Evolutionary conservation across 2,888 invertebrate genomes (phyloP).

Genomic region (Galerucella pusilla): DNA sequence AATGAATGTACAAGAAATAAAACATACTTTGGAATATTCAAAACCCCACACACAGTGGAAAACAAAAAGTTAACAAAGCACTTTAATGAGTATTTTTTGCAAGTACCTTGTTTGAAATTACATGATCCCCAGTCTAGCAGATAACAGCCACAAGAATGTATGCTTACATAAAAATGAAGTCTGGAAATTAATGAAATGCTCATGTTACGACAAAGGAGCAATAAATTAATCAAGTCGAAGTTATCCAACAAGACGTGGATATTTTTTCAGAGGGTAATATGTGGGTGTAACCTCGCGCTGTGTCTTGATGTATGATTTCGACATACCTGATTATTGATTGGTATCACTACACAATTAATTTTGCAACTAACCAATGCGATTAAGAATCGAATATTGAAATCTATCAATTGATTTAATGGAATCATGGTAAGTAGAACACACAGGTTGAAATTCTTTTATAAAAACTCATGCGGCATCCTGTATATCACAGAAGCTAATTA

Average conservation of each 20-base stretch:
- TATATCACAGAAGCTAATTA: too few species aligned
- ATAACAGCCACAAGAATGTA: conserved; percentile 1
- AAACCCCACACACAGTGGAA: not conserved
- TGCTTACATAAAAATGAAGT: not conserved
- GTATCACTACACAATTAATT: not conserved
- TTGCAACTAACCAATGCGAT: not conserved
- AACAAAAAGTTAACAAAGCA: not conserved
- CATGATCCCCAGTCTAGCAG: not conserved
- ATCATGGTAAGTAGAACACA: too few species aligned
- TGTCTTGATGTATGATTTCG: not conserved
- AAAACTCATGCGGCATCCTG: too few species aligned
- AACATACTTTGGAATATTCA: too few species aligned
- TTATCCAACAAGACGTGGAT: not conserved
- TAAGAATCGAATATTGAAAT: too few species aligned
- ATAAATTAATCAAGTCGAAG: conserved; percentile 8
- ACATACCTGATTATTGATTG: not conserved
- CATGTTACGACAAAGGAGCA: not conserved
- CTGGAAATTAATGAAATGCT: conserved; percentile 12
- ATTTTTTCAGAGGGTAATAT: not conserved
- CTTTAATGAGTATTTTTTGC: not conserved
- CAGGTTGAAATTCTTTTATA: too few species aligned
- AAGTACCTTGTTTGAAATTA: not conserved
- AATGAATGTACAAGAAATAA: not conserved
- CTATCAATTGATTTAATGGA: too few species aligned
- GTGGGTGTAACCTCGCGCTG: conserved; percentile 4